These are phyloP conservation scores for Lynx canadensis DNA, from an alignment of 2,113 vertebrate species.

Conservation along the genomic window DNA sequence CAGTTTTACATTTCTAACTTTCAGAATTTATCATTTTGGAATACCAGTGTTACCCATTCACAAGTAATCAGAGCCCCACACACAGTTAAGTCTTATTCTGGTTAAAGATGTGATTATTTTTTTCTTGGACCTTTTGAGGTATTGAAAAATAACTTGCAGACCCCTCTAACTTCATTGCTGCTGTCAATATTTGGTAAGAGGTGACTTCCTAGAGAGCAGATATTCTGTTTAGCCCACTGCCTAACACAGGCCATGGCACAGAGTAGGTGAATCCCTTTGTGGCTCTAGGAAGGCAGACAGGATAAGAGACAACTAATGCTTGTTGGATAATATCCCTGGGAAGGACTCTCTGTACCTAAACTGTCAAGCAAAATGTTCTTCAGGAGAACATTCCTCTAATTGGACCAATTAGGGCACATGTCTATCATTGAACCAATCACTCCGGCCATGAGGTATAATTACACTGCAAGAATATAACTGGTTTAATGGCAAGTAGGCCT, in stretches of 20 bases:
- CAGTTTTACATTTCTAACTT: conserved; percentile 1
- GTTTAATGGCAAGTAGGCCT: background rate
- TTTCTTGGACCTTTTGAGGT: background rate
- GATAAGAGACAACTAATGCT: background rate
- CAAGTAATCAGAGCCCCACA: background rate
- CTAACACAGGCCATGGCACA: background rate
- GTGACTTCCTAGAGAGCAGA: background rate
- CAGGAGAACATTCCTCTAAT: background rate
- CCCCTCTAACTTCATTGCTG: background rate
- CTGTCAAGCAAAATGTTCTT: conserved; percentile 3
- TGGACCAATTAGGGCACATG: background rate
- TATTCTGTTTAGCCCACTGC: background rate
- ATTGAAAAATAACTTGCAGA: background rate
- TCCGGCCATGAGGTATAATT: background rate
- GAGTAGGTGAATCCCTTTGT: background rate
- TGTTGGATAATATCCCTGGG: background rate
- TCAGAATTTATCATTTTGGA: background rate
- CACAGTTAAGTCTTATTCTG: background rate
- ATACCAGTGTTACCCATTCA: background rate
- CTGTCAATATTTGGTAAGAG: background rate
- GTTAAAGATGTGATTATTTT: background rate
- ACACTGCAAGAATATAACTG: background rate
- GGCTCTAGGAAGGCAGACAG: background rate
- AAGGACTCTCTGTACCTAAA: background rate
- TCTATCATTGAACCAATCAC: background rate